phyloP scores from a whole-genome alignment of 92 coral and sea anemone species.

The Anthopleura xanthogrammica region DNA sequence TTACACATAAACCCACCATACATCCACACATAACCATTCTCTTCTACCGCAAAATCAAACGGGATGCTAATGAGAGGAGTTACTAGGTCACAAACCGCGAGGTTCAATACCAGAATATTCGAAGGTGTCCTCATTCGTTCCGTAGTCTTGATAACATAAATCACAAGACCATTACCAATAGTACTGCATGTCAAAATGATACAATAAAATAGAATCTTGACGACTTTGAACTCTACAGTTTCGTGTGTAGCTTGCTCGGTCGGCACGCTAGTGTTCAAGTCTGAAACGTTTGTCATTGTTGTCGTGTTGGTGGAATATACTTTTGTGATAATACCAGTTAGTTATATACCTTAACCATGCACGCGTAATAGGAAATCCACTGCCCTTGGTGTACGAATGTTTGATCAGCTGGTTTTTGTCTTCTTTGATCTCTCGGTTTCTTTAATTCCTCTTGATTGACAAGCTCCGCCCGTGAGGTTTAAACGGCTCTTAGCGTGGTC shows the following conservation, averaged over 20 bases:
- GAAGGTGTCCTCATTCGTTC: slow-evolving; percentile 77
- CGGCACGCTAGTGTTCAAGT: neutral
- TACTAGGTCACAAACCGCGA: slow-evolving; percentile 88
- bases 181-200: slow-evolving; percentile 75
- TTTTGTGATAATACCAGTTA: neutral
- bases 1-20: slow-evolving; percentile 78
- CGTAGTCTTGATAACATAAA: slow-evolving; percentile 68
- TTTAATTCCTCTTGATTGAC: neutral
- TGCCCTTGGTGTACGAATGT: no score
- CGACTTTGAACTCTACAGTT: slow-evolving; percentile 44
- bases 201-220: slow-evolving; percentile 62
- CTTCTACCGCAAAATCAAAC: slow-evolving; percentile 74
- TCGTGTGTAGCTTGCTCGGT: slow-evolving; percentile 31
- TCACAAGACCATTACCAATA: slow-evolving; percentile 81
- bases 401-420: no score
- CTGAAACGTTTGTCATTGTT: neutral
- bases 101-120: slow-evolving; percentile 70
- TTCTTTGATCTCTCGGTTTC: neutral
- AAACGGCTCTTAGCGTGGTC: neutral
- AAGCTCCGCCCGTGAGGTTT: neutral
- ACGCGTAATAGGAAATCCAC: neutral
- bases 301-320: neutral
- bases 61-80: slow-evolving; percentile 88
- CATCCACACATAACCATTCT: slow-evolving; percentile 62
- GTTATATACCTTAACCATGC: no score